These are phyloP conservation scores for Intellagama lesueurii DNA, from an alignment of 2,797 vertebrate species.

Conservation along the genomic window DNA sequence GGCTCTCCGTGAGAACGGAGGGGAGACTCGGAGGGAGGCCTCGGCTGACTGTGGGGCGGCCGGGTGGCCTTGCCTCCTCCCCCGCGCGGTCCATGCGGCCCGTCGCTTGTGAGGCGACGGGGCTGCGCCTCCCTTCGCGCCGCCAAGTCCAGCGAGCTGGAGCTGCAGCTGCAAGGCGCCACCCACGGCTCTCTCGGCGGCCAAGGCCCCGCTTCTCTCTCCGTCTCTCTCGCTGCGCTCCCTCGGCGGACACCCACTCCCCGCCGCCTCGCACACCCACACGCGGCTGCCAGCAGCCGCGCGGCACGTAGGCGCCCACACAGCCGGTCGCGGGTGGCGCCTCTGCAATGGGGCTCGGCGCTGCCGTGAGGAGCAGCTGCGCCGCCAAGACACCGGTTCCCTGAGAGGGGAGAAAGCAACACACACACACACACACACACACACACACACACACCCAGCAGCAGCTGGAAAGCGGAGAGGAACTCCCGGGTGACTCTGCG, in stretches of 20 bases:
- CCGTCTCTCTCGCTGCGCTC: no score
- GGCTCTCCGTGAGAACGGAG: neutral
- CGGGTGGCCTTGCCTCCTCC: no score
- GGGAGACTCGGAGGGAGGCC: accelerated
- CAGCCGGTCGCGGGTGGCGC: slow-evolving; percentile 37
- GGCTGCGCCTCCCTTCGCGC: slow-evolving; percentile 29
- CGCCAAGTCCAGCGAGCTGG: slow-evolving; percentile 46
- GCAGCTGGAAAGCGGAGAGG: no score
- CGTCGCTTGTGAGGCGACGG: neutral
- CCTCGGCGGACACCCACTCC: neutral
- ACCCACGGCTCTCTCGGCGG: neutral
- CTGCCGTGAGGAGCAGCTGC: neutral
- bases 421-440: no score
- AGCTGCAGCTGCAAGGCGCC: slow-evolving; percentile 49
- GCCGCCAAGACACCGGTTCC: neutral
- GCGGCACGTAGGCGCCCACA: slow-evolving; percentile 27
- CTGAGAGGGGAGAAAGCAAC: no score
- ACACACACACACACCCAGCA: no score
- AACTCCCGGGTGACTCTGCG: no score
- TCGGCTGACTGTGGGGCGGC: neutral
- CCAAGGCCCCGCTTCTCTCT: slow-evolving; percentile 8
- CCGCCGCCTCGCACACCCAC: slow-evolving; percentile 46
- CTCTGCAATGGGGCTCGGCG: neutral
- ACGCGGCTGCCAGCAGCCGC: neutral
- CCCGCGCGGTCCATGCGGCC: no score